Conservation (phyloP, 37 sponge, comb jelly and placozoan species). For the Bolinopsis microptera region DNA sequence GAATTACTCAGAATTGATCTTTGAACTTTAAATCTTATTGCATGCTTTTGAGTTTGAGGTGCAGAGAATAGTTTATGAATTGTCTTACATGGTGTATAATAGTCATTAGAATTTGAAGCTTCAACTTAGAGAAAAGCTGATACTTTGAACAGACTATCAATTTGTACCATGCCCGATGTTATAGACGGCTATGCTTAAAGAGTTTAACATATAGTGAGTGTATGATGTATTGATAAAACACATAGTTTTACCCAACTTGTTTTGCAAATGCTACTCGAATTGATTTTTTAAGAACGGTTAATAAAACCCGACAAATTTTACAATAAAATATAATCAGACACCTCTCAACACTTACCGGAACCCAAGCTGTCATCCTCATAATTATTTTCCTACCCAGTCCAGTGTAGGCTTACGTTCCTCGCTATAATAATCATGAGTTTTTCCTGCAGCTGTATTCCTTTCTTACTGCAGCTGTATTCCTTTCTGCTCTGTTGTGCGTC, state of each 20-base stretch:
- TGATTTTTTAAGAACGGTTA: too few relatives aligned
- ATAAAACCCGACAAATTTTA: too few relatives aligned
- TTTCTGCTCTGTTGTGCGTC: too few relatives aligned
- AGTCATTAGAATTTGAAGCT: neutral
- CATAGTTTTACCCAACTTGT: neutral
- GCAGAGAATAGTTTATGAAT: neutral
- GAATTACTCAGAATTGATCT: neutral
- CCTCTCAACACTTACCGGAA: too few relatives aligned
- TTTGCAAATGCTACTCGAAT: neutral
- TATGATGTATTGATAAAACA: neutral
- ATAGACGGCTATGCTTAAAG: neutral
- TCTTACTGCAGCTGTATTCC: too few relatives aligned
- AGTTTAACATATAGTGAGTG: neutral
- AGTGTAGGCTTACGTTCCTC: too few relatives aligned
- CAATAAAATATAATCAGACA: too few relatives aligned
- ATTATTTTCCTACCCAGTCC: too few relatives aligned
- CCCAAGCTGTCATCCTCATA: too few relatives aligned
- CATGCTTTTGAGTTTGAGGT: neutral
- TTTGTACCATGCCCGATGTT: neutral
- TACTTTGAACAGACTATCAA: neutral
- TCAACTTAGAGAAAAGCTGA: neutral
- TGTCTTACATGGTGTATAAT: neutral
- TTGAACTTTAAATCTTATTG: neutral
- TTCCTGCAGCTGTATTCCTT: too few relatives aligned
- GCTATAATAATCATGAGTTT: too few relatives aligned